Base-by-base conservation (phyloP, 1,140 invertebrate species). In the Drosophila leontia region DNA sequence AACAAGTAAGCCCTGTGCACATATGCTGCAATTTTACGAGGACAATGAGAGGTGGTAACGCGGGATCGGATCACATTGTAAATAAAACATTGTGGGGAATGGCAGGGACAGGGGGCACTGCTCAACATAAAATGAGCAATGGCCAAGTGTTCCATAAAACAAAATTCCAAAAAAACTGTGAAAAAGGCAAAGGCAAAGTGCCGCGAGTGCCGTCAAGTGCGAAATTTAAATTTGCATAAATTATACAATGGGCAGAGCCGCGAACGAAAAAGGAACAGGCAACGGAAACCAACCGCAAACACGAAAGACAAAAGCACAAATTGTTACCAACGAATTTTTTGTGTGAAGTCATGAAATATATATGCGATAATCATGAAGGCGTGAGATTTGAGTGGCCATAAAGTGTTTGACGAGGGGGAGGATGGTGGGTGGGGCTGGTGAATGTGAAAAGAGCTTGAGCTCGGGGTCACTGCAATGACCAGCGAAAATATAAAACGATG, bases 151-250 rank as follows among this genome's bases (percentile, higher is more conserved):
- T 70, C 67, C 67, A 68, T 70, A 71, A 71, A 50, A 71, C 53
- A 72, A 41, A 59, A 70, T 68, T 69, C 32, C 48, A 50, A 71
- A 72, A n/a, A n/a, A n/a, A n/a, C n/a, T n/a, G n/a, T n/a, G n/a
- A 60, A 74, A 69, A 72, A 72, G 51, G 69, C 69, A 71, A 71
- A 26, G 69, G 51, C 69, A 74, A 74, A 74, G 68, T 74, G 70
- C 70, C 70, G 70, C 70, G 68, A 72, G 70, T 74, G 70, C 70
- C 70, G 70, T 74, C 70, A 74, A 74, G 70, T 72, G 70, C 70
- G 70, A 74, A 72, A 74, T 74, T 72, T 74, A 74, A 74, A 74
- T 74, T 74, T 74, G 70, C 70, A 74, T 74, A 74, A 74, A 74
- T 74, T 74, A 74, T 74, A 72, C 70, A 74, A 74, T 74, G 70